phyloP scores from a whole-genome alignment of 2,797 vertebrate genomes.

The Menidia menidia region DNA sequence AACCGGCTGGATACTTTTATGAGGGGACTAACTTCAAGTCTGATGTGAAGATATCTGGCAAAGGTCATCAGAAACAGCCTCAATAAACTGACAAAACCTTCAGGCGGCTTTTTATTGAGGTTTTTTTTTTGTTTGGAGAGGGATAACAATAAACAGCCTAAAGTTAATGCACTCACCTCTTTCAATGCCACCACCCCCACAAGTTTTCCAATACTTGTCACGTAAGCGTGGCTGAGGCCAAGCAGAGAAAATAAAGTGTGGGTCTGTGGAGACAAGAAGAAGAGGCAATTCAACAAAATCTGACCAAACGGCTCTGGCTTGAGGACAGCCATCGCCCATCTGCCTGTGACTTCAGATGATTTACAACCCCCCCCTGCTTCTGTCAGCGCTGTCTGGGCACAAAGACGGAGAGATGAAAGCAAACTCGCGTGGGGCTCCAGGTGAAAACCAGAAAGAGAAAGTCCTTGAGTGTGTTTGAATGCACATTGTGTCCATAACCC shows the following conservation, averaged over 20 bases:
- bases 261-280: slow-evolving; percentile 80
- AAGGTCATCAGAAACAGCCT: not conserved
- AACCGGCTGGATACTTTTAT: not conserved
- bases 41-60: not conserved
- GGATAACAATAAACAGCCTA: not conserved
- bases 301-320: not conserved
- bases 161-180: slow-evolving; percentile 84
- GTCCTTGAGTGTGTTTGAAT: slow-evolving; percentile 22
- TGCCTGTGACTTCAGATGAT: slow-evolving; percentile 6
- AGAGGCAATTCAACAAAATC: slow-evolving; percentile 36
- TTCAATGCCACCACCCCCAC: slow-evolving; percentile 92
- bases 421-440: not conserved
- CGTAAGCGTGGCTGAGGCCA: slow-evolving; percentile 92
- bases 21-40: too few species aligned
- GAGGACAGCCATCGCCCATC: slow-evolving; percentile 1
- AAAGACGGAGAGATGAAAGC: slow-evolving; percentile 8
- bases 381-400: slow-evolving; percentile 31
- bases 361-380: slow-evolving; percentile 2
- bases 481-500: slow-evolving; percentile 7
- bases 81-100: not conserved
- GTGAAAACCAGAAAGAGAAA: not conserved
- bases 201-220: slow-evolving; percentile 94
- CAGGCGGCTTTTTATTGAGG: not conserved
- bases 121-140: not conserved
- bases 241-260: slow-evolving; percentile 94